Evolutionary conservation across 2,113 vertebrate species (phyloP).

Genomic region (Upupa epops): DNA sequence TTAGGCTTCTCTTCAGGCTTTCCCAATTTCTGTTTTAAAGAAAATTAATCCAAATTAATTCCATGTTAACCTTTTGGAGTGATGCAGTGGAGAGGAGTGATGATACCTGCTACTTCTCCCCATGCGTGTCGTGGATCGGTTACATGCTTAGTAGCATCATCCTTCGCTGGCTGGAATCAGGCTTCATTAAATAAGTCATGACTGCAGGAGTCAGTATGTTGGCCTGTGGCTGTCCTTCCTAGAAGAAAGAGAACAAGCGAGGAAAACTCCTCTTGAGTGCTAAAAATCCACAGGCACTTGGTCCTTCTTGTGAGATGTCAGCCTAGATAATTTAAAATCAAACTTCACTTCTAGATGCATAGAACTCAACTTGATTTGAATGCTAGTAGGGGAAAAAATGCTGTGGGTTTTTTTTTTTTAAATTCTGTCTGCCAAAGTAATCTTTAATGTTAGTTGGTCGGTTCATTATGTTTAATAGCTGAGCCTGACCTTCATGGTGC

Average conservation of each 20-base stretch:
- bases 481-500: not conserved
- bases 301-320: not conserved
- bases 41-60: not conserved
- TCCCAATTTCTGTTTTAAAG: not conserved
- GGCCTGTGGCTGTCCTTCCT: not conserved
- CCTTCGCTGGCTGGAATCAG: rapidly evolving
- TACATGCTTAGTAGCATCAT: not conserved
- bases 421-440: not conserved
- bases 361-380: not conserved
- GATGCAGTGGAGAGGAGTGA: not conserved
- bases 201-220: not conserved
- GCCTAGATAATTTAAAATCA: not conserved
- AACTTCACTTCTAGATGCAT: not conserved
- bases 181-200: conserved; percentile 11
- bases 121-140: not conserved
- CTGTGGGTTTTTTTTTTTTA: not conserved
- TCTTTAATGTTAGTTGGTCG: not conserved
- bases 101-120: not conserved
- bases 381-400: not conserved
- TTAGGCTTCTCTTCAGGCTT: not conserved
- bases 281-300: not conserved
- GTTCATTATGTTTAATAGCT: not conserved
- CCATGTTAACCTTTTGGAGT: not conserved
- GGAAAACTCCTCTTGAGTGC: not conserved
- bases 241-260: not conserved